These are phyloP conservation scores for Uromys caudimaculatus DNA, from an alignment of 2,797 vertebrate genomes.

Conservation along the genomic window DNA sequence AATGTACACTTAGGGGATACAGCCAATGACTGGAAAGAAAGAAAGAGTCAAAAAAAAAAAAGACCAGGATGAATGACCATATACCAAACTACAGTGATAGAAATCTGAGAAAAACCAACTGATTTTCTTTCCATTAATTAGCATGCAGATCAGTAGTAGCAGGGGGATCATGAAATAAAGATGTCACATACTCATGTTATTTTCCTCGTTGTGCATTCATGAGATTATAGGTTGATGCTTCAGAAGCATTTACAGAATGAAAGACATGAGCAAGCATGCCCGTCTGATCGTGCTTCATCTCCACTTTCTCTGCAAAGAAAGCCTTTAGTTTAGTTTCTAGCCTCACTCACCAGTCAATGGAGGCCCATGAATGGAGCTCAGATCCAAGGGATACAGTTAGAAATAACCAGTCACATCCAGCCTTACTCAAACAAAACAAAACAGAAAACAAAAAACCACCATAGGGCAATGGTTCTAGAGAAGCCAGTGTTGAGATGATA, in stretches of 20 bases:
- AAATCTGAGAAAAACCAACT: not conserved
- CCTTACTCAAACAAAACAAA: not conserved
- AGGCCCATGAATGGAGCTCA: not conserved
- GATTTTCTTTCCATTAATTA: slow-evolving; percentile 33
- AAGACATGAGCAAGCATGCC: not conserved
- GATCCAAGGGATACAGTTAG: not conserved
- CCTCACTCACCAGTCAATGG: not conserved
- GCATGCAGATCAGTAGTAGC: not conserved
- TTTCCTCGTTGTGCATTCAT: slow-evolving; percentile 15
- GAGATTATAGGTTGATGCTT: not conserved
- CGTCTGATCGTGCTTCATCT: not conserved
- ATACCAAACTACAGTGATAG: not conserved
- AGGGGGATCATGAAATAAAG: not conserved
- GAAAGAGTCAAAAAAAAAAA: not conserved
- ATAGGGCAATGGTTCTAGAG: not conserved
- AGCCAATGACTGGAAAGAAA: not conserved
- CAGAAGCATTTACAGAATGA: not conserved
- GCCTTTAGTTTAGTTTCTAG: not conserved
- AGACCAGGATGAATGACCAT: not conserved
- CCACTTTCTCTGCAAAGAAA: not conserved
- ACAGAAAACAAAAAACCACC: no score
- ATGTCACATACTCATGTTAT: not conserved
- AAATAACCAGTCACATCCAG: not conserved
- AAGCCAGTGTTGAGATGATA: not conserved
- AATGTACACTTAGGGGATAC: not conserved